phyloP scores from a whole-genome alignment of 2,113 vertebrate species.

The Halichoerus grypus region DNA sequence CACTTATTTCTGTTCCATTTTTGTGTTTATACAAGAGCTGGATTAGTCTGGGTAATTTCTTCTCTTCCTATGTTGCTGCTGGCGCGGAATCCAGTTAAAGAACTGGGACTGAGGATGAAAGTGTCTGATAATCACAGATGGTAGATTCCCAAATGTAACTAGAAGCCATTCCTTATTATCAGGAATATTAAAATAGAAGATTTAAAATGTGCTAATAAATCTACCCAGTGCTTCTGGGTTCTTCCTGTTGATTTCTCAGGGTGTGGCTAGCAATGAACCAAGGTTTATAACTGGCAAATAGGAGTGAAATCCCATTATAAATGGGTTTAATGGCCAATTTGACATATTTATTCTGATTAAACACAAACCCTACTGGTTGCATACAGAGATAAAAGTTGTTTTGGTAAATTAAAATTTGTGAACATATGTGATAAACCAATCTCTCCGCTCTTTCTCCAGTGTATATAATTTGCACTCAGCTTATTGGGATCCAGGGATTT shows the following conservation, averaged over 20 bases:
- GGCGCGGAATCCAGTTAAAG: neutral
- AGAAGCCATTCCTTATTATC: conserved; percentile 45
- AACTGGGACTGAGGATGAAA: neutral
- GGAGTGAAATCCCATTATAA: neutral
- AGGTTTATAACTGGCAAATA: neutral
- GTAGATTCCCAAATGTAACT: neutral
- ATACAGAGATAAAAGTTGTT: neutral
- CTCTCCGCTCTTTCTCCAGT: neutral
- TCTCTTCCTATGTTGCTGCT: neutral
- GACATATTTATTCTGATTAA: conserved; percentile 15
- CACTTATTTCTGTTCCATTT: neutral
- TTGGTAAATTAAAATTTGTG: conserved; percentile 1
- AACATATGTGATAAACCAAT: neutral
- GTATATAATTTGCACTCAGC: neutral
- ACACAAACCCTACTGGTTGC: neutral
- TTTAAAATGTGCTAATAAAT: conserved; percentile 31
- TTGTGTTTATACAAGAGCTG: neutral
- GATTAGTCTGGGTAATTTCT: neutral
- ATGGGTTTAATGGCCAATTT: neutral
- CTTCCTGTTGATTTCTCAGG: neutral
- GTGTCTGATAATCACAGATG: neutral
- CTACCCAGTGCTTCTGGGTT: neutral
- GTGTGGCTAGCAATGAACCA: neutral
- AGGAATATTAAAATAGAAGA: conserved; percentile 4
- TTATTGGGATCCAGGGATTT: neutral